Evolutionary conservation across 2,797 vertebrate genomes (phyloP), one percentile per base, ranked within the genome.

Genomic region (Enteromius mattozi): DNA sequence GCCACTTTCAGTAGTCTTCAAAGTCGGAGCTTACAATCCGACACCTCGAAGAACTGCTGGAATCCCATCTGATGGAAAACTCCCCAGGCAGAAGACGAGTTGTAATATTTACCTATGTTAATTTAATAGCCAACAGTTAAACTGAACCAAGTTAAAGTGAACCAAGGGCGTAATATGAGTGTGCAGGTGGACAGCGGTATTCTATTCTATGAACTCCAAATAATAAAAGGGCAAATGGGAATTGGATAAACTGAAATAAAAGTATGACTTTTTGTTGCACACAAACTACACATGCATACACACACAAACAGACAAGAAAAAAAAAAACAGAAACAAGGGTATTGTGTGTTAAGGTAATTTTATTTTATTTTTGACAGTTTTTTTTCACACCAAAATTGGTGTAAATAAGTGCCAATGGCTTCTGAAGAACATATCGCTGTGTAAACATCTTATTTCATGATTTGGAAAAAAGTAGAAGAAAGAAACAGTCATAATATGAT

Each of bases 51-150:
- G n/a, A 80, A 63, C 45, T 24, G 12, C 12, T 77, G 45, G 63
- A 65, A 40, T 56, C 33, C 51, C 68, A 54, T 54, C 35, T 45
- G 40, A 84, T 71, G 59, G 63, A 78, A 27, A 42, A 30, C 14
- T 24, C 56, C 68, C 33, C 14, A 68, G 42, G 33, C 21, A 24
- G 27, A 17, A 0, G 56, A 3, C 24, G 6, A 42, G 76, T 74
- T 80, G 17, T 42, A 49, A 24, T 88, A 76, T 89, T 88, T 89
- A 86, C 63, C 74, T 80, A 88, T 68, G 83, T 33, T 85, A 86
- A 87, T 84, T 79, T 13, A 37, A 66, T 51, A 59, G 35, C 74
- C 35, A 83, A 84, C 86, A 85, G 42, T 81, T 70, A 17, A 85
- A 83, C 82, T 80, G 40, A 40, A 40, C 40, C 40, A 40, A 40